Evolutionary conservation across 2,113 vertebrate species (phyloP).

Genomic region (Clarias gariepinus): DNA sequence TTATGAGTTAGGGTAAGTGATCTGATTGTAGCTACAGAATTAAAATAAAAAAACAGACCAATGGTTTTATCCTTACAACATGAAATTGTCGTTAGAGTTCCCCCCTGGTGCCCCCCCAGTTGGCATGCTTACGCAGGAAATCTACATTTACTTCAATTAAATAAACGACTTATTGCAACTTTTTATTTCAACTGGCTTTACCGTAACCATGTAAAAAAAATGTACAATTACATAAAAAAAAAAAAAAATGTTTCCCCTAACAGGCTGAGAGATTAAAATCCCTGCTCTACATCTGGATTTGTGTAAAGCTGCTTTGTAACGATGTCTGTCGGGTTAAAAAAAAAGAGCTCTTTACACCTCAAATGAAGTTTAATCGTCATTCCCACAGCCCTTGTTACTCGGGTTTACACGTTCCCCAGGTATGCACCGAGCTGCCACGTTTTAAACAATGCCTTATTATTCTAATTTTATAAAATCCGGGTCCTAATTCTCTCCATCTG

Average conservation of each 20-base stretch:
- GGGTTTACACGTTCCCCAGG: neutral
- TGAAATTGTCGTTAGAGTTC: no score
- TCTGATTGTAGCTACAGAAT: neutral
- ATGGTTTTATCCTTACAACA: neutral
- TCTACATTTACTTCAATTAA: neutral
- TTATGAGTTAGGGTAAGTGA: neutral
- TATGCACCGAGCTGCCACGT: neutral
- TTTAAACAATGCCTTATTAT: slow-evolving; percentile 11
- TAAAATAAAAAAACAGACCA: neutral
- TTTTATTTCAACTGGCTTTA: neutral
- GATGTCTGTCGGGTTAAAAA: neutral
- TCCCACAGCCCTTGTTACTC: neutral
- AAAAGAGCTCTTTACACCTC: neutral
- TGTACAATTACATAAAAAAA: neutral
- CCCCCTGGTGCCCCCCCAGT: no score
- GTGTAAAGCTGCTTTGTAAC: neutral
- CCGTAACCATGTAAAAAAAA: neutral
- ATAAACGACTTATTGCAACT: neutral
- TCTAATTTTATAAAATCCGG: neutral
- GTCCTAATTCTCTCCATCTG: slow-evolving; percentile 3
- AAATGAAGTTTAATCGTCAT: neutral
- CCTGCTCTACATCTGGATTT: neutral
- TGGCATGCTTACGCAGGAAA: neutral
- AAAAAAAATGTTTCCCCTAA: neutral
- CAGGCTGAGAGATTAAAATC: neutral